Conservation (phyloP, 2,888 invertebrate genomes). For the Cerastoderma edule region DNA sequence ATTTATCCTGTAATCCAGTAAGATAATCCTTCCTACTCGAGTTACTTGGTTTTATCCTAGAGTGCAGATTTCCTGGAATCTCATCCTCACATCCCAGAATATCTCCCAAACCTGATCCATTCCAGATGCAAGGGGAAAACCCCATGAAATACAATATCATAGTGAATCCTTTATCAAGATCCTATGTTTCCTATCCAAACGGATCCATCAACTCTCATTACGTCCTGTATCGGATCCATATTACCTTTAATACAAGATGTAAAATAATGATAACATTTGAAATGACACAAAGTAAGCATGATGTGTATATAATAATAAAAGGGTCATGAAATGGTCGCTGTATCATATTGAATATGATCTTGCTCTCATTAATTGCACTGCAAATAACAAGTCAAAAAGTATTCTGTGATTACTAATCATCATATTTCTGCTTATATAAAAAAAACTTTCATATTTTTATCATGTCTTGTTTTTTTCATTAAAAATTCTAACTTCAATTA, state of each 20-base stretch:
- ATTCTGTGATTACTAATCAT: no score
- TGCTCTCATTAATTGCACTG: no score
- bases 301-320: no score
- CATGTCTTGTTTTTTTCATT: no score
- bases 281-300: no score
- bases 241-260: slow-evolving; percentile 46
- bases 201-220: slow-evolving; percentile 13
- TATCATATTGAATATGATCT: no score
- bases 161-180: slow-evolving; percentile 12
- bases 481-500: no score
- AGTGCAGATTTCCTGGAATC: slow-evolving; percentile 1
- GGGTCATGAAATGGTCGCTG: no score
- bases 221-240: slow-evolving; percentile 32
- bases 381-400: no score
- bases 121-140: slow-evolving; percentile 7
- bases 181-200: background rate
- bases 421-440: no score
- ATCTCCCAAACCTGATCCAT: slow-evolving; percentile 7
- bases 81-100: slow-evolving; percentile 16
- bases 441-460: no score
- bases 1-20: background rate
- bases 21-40: background rate
- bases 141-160: slow-evolving; percentile 6
- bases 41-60: background rate
- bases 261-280: slow-evolving; percentile 24